Evolutionary conservation across 2,113 vertebrate species (phyloP).

Genomic region (Leiothrix lutea): DNA sequence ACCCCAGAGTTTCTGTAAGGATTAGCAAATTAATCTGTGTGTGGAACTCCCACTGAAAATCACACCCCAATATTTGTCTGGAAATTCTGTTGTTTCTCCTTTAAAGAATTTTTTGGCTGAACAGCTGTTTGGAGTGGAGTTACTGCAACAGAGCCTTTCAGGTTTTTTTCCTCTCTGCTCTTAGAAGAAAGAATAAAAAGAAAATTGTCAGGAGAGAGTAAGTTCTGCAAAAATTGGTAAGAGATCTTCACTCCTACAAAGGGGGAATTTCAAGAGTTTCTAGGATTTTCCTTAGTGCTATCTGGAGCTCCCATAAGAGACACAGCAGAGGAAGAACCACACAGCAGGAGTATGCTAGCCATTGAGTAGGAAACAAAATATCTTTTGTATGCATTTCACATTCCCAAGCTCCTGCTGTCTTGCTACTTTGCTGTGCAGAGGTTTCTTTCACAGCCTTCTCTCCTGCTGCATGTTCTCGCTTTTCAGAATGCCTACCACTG

Average conservation of each 20-base stretch:
- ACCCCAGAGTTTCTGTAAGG: not conserved
- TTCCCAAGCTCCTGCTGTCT: not conserved
- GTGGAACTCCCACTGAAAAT: not conserved
- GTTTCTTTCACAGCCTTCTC: not conserved
- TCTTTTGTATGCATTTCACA: not conserved
- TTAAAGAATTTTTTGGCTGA: not conserved
- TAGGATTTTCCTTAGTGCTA: not conserved
- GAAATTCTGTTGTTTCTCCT: not conserved
- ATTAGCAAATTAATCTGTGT: not conserved
- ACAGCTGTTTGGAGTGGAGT: not conserved
- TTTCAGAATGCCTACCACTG: not conserved
- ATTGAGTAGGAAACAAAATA: not conserved
- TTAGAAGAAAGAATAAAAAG: not conserved
- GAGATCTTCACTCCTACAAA: not conserved
- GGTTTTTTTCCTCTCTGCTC: not conserved
- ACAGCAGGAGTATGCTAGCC: rapidly evolving
- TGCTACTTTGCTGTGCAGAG: not conserved
- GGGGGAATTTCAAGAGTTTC: not conserved
- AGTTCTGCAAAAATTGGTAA: conserved; percentile 28
- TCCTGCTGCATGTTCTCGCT: not conserved
- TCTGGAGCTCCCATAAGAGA: not conserved
- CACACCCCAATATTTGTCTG: not conserved
- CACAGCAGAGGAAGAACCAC: not conserved
- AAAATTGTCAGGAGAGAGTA: not conserved
- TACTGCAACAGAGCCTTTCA: not conserved